phyloP scores from a whole-genome alignment of 1,140 invertebrate genomes.

The Sipha flava region DNA sequence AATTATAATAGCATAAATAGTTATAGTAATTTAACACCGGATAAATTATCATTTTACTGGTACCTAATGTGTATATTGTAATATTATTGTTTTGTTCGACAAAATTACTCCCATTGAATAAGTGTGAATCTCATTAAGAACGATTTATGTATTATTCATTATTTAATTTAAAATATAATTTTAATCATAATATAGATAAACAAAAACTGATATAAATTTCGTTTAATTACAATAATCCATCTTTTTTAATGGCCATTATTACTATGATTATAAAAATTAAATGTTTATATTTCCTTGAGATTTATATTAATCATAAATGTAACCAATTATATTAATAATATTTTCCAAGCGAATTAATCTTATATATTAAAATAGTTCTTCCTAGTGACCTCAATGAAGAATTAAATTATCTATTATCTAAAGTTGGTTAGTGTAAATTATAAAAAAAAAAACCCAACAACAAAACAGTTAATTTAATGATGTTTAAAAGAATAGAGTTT shows the following conservation, averaged over 20 bases:
- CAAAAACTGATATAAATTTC: background rate
- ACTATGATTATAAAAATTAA: background rate
- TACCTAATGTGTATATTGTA: too few species aligned
- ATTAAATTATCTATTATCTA: background rate
- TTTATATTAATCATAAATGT: background rate
- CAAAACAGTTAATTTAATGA: background rate
- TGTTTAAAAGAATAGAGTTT: background rate
- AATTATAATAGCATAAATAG: too few species aligned
- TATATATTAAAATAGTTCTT: background rate
- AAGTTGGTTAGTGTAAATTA: background rate
- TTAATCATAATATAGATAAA: background rate
- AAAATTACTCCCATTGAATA: too few species aligned
- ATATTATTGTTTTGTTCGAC: background rate
- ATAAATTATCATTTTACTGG: too few species aligned
- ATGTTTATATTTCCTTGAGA: background rate
- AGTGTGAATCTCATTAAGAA: background rate
- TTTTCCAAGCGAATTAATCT: background rate
- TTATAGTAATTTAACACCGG: too few species aligned
- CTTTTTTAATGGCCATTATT: background rate
- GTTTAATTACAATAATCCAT: background rate
- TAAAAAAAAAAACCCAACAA: background rate
- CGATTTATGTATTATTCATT: background rate
- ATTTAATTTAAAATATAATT: background rate
- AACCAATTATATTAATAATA: background rate
- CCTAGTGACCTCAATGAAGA: background rate